These are phyloP conservation scores for Pyrocephalus nanus DNA, from an alignment of 2,797 vertebrate species.

Conservation along the genomic window DNA sequence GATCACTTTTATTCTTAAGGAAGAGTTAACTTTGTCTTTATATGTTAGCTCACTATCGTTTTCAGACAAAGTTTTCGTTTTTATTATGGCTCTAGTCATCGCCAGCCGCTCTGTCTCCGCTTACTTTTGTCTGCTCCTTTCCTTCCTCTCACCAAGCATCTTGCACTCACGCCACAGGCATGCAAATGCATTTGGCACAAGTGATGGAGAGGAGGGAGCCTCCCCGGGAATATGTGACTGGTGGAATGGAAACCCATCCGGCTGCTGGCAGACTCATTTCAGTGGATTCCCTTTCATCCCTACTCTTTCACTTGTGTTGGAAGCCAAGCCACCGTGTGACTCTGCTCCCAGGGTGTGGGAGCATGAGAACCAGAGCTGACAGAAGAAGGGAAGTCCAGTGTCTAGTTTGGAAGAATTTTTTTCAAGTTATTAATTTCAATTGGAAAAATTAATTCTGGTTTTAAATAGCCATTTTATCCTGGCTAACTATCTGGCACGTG, in stretches of 20 bases:
- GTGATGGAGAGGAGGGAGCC: neutral
- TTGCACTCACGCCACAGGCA: neutral
- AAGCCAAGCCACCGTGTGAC: conserved; percentile 37
- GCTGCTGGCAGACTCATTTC: conserved; percentile 43
- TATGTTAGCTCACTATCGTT: neutral
- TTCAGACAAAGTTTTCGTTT: neutral
- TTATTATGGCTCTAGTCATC: neutral
- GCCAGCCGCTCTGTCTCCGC: neutral
- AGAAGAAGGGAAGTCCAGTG: neutral
- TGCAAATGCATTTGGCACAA: conserved; percentile 50
- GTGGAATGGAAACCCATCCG: conserved; percentile 32
- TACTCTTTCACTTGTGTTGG: neutral
- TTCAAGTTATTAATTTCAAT: neutral
- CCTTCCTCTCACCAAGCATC: conserved; percentile 1
- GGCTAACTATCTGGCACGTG: neutral
- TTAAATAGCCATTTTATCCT: neutral
- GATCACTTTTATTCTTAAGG: neutral
- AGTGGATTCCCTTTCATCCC: conserved; percentile 38
- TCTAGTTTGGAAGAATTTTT: neutral
- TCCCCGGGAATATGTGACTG: conserved; percentile 3
- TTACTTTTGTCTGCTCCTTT: conserved; percentile 11
- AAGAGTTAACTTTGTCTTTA: neutral
- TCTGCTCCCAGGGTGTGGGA: conserved; percentile 12
- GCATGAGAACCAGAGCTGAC: conserved; percentile 5
- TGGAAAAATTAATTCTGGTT: neutral